Base-by-base conservation (phyloP, 2,888 invertebrate genomes). In the Lasioglossum morio region DNA sequence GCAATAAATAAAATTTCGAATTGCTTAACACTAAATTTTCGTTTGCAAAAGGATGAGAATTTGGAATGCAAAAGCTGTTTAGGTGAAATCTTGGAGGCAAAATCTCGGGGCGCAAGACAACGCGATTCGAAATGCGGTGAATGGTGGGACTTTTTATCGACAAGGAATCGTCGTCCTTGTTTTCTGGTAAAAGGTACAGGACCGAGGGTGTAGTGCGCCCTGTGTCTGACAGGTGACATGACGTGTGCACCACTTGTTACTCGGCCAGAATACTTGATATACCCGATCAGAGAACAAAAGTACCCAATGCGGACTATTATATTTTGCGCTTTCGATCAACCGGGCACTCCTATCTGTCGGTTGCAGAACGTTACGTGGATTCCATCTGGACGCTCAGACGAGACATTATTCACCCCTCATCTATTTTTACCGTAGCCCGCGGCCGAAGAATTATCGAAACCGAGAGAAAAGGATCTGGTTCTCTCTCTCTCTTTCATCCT, bases 141-240 rank as follows among this genome's bases (percentile, higher is more conserved):
- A 48, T 12, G 14, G 57, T 43, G 34, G 77, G 73, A 73, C 48
- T 87, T 89, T 66, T 79, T 70, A 87, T 85, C 77, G 79, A 83
- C 75, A 77, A 73, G 72, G 60, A 78, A 82, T 72, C 77, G 60
- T 40, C 75, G 74, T 75, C 73, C 73, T 83, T 85, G 85, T 87
- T 87, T 85, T 89, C 69, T 79, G 81, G 78, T 82, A 79, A 83
- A 85, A 79, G 73, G 80, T 79, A 79, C 75, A 53, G 77, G 63
- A 57, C 48, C 72, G 72, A 46, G 72, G 34, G 75, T 79, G 74
- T 78, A 81, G 83, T 79, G 83, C 72, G 75, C 79, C 46, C 86
- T 91, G 90, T 85, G 80, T 83, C 85, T 92, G 92, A 92, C 92
- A 91, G 88, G 86, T 92, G 92, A 91, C 91, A 88, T 86, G 89